These are phyloP conservation scores for Erythrocercus mccallii DNA, from an alignment of 2,113 vertebrate genomes.

Conservation along the genomic window DNA sequence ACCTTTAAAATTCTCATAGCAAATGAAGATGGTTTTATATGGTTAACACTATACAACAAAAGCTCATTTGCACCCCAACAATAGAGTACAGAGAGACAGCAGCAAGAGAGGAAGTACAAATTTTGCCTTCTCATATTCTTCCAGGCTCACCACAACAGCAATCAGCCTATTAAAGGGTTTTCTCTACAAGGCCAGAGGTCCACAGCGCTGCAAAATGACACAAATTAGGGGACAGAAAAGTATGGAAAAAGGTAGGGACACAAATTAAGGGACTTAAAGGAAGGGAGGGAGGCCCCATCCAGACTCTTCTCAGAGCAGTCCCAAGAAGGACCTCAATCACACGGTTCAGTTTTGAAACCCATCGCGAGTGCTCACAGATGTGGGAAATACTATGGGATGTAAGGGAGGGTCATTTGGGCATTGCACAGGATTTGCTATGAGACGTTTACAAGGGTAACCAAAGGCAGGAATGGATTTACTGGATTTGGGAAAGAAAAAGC, in stretches of 20 bases:
- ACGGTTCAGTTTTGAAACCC: background rate
- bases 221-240: background rate
- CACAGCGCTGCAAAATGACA: background rate
- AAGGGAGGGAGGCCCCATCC: background rate
- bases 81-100: background rate
- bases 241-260: background rate
- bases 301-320: background rate
- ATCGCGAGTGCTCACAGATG: rapidly evolving
- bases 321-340: background rate
- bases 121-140: background rate
- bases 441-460: background rate
- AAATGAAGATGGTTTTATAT: background rate
- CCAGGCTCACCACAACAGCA: background rate
- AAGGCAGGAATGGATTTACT: background rate
- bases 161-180: background rate
- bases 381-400: rapidly evolving
- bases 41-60: background rate
- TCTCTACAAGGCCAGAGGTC: background rate
- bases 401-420: background rate
- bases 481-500: background rate
- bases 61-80: background rate
- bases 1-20: background rate
- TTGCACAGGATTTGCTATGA: background rate
- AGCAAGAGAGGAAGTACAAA: background rate
- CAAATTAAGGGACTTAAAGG: background rate